Conservation (phyloP, 2,113 vertebrate species). For the Columba janthina region DNA sequence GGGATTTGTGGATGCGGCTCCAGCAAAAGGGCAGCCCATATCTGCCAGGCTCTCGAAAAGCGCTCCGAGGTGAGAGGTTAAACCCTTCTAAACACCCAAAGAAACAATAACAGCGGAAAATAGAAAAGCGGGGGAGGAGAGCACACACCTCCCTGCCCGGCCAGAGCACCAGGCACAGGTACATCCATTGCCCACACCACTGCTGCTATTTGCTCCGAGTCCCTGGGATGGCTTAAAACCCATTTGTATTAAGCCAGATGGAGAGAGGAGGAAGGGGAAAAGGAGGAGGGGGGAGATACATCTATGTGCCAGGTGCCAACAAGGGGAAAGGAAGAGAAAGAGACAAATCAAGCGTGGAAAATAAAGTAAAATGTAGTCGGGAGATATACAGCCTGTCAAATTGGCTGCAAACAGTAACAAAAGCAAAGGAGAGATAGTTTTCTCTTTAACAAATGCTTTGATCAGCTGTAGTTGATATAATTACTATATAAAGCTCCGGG, state of each 20-base stretch:
- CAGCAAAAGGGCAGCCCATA: not conserved
- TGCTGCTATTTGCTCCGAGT: not conserved
- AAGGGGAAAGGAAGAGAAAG: conserved; percentile 66
- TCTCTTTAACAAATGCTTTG: conserved; percentile 83
- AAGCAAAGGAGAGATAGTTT: conserved; percentile 77
- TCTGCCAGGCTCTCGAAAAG: not conserved
- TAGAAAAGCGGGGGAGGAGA: not conserved
- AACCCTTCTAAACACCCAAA: not conserved
- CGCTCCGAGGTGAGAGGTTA: not conserved
- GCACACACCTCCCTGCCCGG: not conserved
- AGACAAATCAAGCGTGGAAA: conserved; percentile 77
- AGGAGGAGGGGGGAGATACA: not conserved
- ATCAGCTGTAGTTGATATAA: conserved; percentile 79
- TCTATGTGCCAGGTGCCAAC: conserved; percentile 65
- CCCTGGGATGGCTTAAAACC: conserved; percentile 19
- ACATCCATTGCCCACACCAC: not conserved
- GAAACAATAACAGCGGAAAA: not conserved
- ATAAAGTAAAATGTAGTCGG: conserved; percentile 71
- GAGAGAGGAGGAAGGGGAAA: conserved; percentile 36
- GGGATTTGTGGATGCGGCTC: not conserved
- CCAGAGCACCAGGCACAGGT: not conserved
- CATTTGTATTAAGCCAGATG: conserved; percentile 68
- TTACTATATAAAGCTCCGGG: conserved; percentile 79
- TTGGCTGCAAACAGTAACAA: conserved; percentile 75
- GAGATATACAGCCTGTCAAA: conserved; percentile 77